Evolutionary conservation across 2,888 invertebrate species (phyloP).

Genomic region (Synergus gifuensis): DNA sequence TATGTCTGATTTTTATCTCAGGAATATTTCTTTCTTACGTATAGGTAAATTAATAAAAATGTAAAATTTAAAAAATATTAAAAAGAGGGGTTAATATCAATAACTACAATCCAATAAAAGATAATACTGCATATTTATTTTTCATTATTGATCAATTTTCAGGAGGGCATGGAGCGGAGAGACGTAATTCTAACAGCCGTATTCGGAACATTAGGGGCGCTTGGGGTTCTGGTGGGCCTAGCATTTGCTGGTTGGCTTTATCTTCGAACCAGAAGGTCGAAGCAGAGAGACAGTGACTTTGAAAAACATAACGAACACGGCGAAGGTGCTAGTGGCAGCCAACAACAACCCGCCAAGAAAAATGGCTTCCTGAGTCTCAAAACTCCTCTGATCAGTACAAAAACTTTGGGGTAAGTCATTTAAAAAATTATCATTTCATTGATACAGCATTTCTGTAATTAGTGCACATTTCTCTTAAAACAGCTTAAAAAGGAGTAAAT

Average conservation of each 20-base stretch:
- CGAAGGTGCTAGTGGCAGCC: slow-evolving; percentile 76
- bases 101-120: not conserved
- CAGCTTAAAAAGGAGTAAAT: not conserved
- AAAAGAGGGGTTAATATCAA: not conserved
- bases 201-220: slow-evolving; percentile 82
- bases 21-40: not conserved
- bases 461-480: not conserved
- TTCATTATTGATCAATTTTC: slow-evolving; percentile 54
- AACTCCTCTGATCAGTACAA: slow-evolving; percentile 87
- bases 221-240: slow-evolving; percentile 79
- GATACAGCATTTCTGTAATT: not conserved
- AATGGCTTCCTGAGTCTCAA: slow-evolving; percentile 86
- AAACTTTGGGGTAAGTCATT: slow-evolving; percentile 85
- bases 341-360: slow-evolving; percentile 77
- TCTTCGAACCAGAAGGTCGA: slow-evolving; percentile 80
- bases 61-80: not conserved
- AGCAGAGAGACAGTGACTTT: slow-evolving; percentile 80
- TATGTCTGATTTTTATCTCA: not conserved
- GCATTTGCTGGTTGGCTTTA: slow-evolving; percentile 80
- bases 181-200: slow-evolving; percentile 84
- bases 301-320: slow-evolving; percentile 80
- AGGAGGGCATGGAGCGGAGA: slow-evolving; percentile 85
- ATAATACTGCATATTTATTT: not conserved
- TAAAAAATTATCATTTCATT: not conserved
- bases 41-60: too few species aligned